Conservation (phyloP, 1,140 invertebrate genomes). For the Anastrepha ludens region DNA sequence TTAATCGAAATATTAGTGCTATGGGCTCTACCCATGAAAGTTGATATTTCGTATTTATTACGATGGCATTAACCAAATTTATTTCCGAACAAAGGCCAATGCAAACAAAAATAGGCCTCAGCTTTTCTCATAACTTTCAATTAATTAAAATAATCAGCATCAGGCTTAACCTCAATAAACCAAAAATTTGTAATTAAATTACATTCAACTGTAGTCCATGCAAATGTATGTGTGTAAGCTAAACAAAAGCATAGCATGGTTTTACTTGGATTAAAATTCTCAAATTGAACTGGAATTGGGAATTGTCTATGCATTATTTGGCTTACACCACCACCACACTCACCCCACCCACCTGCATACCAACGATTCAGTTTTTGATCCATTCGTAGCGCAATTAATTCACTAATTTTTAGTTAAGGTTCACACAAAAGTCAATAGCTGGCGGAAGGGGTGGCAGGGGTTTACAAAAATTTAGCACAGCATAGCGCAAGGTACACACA, state of each 20-base stretch:
- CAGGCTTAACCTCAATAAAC: not conserved
- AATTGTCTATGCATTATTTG: not conserved
- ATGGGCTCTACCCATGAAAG: too few species aligned
- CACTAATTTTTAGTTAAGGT: constrained; percentile 15
- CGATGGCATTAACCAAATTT: not conserved
- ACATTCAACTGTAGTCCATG: not conserved
- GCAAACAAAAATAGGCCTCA: not conserved
- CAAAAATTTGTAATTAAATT: constrained; percentile 37
- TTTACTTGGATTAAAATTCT: constrained; percentile 5
- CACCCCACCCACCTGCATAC: not conserved
- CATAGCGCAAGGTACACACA: not conserved
- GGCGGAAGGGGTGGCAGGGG: too few species aligned
- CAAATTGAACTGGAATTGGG: not conserved
- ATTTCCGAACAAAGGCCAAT: not conserved
- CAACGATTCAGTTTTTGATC: not conserved
- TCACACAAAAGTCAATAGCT: not conserved
- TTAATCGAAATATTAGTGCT: too few species aligned
- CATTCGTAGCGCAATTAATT: constrained; percentile 9
- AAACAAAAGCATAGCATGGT: not conserved
- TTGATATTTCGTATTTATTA: not conserved
- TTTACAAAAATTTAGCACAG: not conserved
- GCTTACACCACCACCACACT: not conserved
- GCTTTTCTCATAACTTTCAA: not conserved
- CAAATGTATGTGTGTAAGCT: not conserved
- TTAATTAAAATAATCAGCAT: constrained; percentile 22